Evolutionary conservation across 2,888 invertebrate genomes (phyloP).

Genomic region (Eustalomyia histrio): DNA sequence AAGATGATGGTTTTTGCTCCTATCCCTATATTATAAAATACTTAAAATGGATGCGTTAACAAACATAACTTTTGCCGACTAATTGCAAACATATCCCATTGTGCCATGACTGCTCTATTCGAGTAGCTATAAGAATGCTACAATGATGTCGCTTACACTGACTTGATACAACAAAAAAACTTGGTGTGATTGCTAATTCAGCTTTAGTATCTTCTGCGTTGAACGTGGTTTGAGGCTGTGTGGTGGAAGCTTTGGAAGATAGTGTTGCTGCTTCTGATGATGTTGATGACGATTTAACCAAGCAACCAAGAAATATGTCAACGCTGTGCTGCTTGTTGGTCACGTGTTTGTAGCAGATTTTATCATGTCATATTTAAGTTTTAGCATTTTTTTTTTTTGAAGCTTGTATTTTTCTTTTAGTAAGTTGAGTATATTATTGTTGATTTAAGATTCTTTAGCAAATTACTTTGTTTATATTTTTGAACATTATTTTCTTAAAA

Average conservation of each 20-base stretch:
- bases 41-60: too few relatives aligned
- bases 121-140: neutral
- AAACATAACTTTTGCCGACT: too few relatives aligned
- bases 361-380: constrained; percentile 46
- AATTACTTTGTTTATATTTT: constrained; percentile 8
- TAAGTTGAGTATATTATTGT: neutral
- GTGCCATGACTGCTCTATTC: too few relatives aligned
- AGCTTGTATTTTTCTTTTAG: neutral
- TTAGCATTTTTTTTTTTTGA: constrained; percentile 10
- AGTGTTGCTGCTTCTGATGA: constrained; percentile 6
- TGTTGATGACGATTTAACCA: constrained; percentile 40
- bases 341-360: constrained; percentile 53
- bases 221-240: too few relatives aligned
- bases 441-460: constrained; percentile 8
- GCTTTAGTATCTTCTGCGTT: neutral
- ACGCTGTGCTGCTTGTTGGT: constrained; percentile 22
- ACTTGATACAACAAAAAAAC: neutral
- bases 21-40: too few relatives aligned
- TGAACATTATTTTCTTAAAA: neutral
- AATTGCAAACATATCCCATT: too few relatives aligned
- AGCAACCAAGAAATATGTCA: constrained; percentile 13
- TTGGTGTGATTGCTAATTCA: constrained; percentile 13
- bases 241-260: neutral
- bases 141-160: neutral
- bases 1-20: too few relatives aligned